phyloP scores from a whole-genome alignment of 2,113 vertebrate genomes.

The Ctenodactylus gundi region DNA sequence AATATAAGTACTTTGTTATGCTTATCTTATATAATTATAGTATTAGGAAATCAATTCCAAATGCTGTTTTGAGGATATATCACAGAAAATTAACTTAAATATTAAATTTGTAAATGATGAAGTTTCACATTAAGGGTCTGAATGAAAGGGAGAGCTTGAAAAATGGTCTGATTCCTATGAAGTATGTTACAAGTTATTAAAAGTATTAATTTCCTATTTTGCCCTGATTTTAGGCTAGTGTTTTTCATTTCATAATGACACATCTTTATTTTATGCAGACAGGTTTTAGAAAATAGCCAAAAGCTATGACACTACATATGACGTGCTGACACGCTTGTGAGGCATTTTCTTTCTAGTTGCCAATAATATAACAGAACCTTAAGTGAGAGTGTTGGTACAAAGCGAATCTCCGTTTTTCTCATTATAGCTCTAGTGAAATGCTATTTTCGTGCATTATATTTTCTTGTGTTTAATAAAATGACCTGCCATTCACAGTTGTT shows the following conservation, averaged over 20 bases:
- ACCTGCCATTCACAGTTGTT: neutral
- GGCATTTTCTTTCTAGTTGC: constrained; percentile 1
- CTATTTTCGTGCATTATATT: constrained; percentile 46
- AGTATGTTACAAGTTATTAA: constrained; percentile 44
- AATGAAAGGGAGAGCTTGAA: constrained; percentile 43
- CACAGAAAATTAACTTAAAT: constrained; percentile 51
- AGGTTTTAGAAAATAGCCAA: constrained; percentile 40
- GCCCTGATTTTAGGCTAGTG: constrained; percentile 18
- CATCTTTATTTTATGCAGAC: constrained; percentile 24
- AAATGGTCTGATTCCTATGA: constrained; percentile 51
- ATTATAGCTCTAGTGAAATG: constrained; percentile 2
- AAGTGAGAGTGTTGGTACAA: constrained; percentile 24
- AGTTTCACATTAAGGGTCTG: constrained; percentile 11
- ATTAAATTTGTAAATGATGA: constrained; percentile 50
- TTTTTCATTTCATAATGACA: neutral
- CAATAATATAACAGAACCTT: constrained; percentile 5
- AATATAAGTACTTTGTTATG: constrained; percentile 87
- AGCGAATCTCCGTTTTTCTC: neutral
- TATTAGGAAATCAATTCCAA: constrained; percentile 83
- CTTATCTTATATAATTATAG: constrained; percentile 90
- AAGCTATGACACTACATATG: neutral
- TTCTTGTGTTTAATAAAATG: constrained; percentile 56
- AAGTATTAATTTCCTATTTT: constrained; percentile 32
- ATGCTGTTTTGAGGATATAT: constrained; percentile 73
- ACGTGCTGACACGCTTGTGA: neutral